phyloP scores from a whole-genome alignment of 2,888 invertebrate genomes.

The Emmelina monodactyla region DNA sequence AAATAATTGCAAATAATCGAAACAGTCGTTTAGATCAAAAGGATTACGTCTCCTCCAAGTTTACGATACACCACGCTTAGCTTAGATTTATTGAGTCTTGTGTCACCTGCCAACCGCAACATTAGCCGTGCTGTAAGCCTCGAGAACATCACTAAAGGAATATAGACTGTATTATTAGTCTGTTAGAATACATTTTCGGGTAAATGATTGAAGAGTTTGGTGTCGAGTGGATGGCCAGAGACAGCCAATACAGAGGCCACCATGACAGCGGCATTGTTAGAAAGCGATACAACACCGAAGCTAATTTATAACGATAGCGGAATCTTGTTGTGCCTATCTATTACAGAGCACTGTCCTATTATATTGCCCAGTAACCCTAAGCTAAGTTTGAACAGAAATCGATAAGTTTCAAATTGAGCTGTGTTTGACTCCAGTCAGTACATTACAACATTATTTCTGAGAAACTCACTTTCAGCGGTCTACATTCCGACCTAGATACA shows the following conservation, averaged over 20 bases:
- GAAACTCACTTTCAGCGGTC: no score
- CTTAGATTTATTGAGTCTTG: constrained; percentile 46
- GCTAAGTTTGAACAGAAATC: no score
- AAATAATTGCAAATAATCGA: constrained; percentile 1
- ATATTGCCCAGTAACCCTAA: no score
- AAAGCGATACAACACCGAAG: constrained; percentile 36
- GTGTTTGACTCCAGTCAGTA: no score
- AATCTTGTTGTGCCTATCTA: constrained; percentile 6
- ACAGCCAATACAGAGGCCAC: constrained; percentile 41
- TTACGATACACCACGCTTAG: constrained; percentile 28
- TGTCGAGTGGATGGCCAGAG: constrained; percentile 36
- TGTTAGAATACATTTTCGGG: no score
- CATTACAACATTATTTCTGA: no score
- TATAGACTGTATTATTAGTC: no score
- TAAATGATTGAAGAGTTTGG: constrained; percentile 18
- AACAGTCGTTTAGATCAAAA: constrained; percentile 25
- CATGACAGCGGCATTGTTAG: constrained; percentile 54
- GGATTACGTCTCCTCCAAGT: constrained; percentile 22
- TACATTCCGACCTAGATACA: no score
- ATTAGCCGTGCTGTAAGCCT: constrained; percentile 33
- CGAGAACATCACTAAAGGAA: no score
- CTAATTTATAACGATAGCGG: constrained; percentile 53
- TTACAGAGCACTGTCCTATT: no score
- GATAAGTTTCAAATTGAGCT: no score
- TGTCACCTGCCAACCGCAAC: constrained; percentile 55